Percentiles rank a stretch among this genome's conserved stretches.
Conservation (phyloP, 2,113 vertebrate species). For the Sminthopsis crassicaudata region DNA sequence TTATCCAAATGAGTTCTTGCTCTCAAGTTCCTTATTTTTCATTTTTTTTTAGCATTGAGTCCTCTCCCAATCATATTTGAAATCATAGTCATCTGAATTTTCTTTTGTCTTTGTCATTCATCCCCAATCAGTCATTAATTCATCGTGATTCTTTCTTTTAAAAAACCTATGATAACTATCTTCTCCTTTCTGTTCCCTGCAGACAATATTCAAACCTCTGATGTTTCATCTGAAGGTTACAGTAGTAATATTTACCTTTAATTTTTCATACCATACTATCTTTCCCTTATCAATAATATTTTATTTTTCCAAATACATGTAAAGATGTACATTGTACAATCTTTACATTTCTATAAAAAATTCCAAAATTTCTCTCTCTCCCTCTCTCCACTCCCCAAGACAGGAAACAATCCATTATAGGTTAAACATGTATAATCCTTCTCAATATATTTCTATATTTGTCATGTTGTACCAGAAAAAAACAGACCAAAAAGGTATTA, state of each 20-base stretch:
- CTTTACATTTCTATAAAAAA: no score
- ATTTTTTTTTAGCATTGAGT: not conserved
- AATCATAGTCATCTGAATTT: not conserved
- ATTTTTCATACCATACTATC: not conserved
- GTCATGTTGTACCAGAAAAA: no score
- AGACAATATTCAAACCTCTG: not conserved
- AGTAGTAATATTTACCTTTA: not conserved
- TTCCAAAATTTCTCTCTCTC: no score
- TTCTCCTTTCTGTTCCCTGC: not conserved
- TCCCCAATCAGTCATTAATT: not conserved
- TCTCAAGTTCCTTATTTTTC: not conserved
- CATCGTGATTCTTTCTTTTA: not conserved
- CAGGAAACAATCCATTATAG: no score
- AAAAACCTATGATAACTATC: not conserved
- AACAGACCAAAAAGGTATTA: no score
- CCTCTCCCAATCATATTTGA: not conserved
- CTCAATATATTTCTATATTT: no score
- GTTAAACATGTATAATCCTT: no score
- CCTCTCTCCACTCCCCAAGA: no score
- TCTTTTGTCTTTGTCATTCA: not conserved
- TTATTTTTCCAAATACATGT: no score
- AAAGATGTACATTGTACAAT: no score
- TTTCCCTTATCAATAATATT: no score
- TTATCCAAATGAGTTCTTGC: not conserved
- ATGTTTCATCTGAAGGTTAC: not conserved